Conservation (phyloP, 2,113 vertebrate genomes). For the Sturnira hondurensis region DNA sequence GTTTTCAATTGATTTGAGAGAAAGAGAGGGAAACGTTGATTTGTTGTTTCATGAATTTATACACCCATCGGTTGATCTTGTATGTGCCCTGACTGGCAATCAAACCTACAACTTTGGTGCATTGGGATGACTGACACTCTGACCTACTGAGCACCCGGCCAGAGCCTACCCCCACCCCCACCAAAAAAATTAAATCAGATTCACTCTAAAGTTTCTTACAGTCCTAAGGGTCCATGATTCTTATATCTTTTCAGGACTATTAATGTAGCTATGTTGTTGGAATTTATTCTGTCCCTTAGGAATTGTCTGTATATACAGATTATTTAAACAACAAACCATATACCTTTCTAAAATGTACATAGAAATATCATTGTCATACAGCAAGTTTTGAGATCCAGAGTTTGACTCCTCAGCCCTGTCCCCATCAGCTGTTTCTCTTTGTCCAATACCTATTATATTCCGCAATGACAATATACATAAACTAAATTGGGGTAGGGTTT, state of each 20-base stretch:
- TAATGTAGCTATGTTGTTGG: neutral
- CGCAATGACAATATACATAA: neutral
- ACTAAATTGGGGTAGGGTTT: neutral
- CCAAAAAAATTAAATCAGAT: neutral
- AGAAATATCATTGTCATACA: no score
- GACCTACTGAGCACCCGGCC: no score
- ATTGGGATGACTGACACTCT: no score
- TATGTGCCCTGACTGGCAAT: no score
- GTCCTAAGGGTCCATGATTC: neutral
- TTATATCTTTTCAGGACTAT: neutral
- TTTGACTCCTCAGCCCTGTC: neutral
- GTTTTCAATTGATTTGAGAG: no score
- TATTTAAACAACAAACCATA: neutral
- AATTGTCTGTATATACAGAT: neutral
- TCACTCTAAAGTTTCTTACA: neutral
- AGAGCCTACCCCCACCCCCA: no score
- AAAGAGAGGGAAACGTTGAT: no score
- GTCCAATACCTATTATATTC: neutral
- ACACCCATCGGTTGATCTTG: no score
- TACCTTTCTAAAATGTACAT: neutral
- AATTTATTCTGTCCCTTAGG: neutral
- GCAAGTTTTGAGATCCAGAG: neutral
- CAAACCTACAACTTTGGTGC: no score
- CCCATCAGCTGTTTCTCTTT: neutral
- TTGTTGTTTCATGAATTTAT: no score